These are phyloP conservation scores for Hemiprocne comata DNA, from an alignment of 2,113 vertebrate species.

Conservation along the genomic window DNA sequence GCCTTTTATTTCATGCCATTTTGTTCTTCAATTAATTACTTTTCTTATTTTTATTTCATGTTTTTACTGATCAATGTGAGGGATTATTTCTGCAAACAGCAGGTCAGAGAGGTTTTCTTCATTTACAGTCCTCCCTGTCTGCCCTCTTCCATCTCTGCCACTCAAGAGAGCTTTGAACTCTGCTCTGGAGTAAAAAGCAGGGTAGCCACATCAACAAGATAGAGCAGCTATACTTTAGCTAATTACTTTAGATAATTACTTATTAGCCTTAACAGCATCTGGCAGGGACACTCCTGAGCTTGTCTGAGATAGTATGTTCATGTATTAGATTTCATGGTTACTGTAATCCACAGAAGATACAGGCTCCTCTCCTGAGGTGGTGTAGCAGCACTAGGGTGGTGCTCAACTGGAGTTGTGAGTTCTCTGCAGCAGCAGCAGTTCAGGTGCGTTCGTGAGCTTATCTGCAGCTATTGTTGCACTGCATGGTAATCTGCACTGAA, in stretches of 20 bases:
- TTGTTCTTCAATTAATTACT: neutral
- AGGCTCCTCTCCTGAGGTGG: neutral
- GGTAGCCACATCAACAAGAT: neutral
- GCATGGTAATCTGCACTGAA: neutral
- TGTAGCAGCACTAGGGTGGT: neutral
- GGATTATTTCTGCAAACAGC: neutral
- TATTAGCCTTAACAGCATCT: conserved; percentile 13
- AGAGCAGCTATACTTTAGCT: neutral
- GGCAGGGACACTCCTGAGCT: neutral
- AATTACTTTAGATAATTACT: neutral
- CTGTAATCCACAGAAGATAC: neutral
- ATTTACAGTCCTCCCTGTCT: neutral
- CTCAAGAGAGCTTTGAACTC: conserved; percentile 4
- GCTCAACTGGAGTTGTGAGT: neutral
- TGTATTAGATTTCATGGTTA: neutral
- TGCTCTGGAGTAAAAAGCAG: neutral
- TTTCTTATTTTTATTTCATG: neutral
- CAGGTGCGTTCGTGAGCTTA: neutral
- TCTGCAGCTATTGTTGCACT: neutral
- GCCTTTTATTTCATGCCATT: neutral
- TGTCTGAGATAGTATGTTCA: neutral
- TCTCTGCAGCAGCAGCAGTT: neutral
- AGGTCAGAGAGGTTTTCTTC: neutral
- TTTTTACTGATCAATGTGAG: neutral
- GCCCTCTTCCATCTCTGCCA: neutral